Evolutionary conservation across 1,140 invertebrate species (phyloP), one percentile per base, ranked within the genome.

Genomic region (Sipha flava): DNA sequence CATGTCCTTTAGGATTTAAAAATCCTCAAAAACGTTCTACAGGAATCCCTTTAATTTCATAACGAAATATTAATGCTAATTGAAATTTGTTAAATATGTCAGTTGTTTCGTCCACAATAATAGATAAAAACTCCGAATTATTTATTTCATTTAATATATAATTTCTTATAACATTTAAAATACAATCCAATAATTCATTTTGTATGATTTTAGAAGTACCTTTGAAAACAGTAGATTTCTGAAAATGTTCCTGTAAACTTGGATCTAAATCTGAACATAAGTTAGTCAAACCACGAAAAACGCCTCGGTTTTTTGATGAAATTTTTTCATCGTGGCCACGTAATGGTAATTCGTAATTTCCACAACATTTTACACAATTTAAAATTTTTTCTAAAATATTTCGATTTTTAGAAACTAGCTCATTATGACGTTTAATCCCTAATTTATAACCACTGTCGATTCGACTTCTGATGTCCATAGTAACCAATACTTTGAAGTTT

Each of bases 51-150:
- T 80, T 26, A 31, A 70, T 31, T 47, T 64, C 79, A 66, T 80
- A 68, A 23, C 59, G 29, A 6, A 80, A 23, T 37, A 64, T 66
- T n/a, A 80, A 5, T n/a, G 43, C 54, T 31, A 59, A 82, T 82
- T 85, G 82, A 52, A 72, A 66, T 47, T 81, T 59, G 62, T 80
- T 70, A 23, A 84, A 83, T 75, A 83, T 68, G 82, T 85, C 84
- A 68, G 81, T 83, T 23, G 82, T 84, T 81, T 85, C 84, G 64
- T 85, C 84, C 4, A 82, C 80, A 80, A 77, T 85, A 83, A 59
- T 80, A 81, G 31, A 23, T 14, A 10, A 1, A 31, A 49, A 49
- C 23, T 54, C 70, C 29, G 23, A 47, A 47, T 73, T 47, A 29
- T 73, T 26, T 47, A 49, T 73, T 73, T 49, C 31, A 26, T n/a